Evolutionary conservation across 2,888 invertebrate genomes (phyloP).

Genomic region (Griposia aprilina): DNA sequence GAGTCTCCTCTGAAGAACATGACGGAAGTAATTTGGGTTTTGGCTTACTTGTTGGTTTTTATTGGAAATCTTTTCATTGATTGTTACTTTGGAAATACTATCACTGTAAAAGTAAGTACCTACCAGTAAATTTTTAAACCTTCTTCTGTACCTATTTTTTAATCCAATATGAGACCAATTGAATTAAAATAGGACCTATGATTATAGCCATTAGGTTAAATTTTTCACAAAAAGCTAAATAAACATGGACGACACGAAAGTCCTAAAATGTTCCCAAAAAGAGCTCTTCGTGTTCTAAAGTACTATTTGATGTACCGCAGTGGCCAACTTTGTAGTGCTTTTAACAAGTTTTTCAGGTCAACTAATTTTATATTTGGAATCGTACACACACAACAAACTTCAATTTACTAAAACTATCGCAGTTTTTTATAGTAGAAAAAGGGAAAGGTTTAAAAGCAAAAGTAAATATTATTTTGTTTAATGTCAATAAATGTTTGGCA

Average conservation of each 20-base stretch:
- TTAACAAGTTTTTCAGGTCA: constrained; percentile 28
- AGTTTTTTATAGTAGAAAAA: background rate
- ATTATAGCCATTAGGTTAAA: background rate
- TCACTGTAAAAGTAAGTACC: constrained; percentile 75
- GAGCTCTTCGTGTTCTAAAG: constrained; percentile 23
- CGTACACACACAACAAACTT: background rate
- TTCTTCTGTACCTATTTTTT: background rate
- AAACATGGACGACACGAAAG: constrained; percentile 2
- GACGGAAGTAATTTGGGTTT: constrained; percentile 73
- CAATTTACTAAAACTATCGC: background rate
- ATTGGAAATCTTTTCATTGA: constrained; percentile 74
- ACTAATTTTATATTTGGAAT: constrained; percentile 21
- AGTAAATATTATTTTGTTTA: background rate
- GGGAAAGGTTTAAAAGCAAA: background rate
- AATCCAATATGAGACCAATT: background rate
- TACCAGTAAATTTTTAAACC: background rate
- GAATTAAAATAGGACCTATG: background rate
- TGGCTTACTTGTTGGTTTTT: constrained; percentile 72
- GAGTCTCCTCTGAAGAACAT: constrained; percentile 73
- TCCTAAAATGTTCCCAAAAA: background rate
- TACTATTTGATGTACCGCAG: constrained; percentile 26
- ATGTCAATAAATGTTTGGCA: background rate
- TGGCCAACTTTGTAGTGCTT: constrained; percentile 26
- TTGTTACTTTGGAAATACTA: constrained; percentile 77
- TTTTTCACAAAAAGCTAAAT: background rate